Percentiles rank a stretch among this genome's conserved stretches.
Conservation (phyloP, 1,140 invertebrate genomes). For the Platyscapa corneri region DNA sequence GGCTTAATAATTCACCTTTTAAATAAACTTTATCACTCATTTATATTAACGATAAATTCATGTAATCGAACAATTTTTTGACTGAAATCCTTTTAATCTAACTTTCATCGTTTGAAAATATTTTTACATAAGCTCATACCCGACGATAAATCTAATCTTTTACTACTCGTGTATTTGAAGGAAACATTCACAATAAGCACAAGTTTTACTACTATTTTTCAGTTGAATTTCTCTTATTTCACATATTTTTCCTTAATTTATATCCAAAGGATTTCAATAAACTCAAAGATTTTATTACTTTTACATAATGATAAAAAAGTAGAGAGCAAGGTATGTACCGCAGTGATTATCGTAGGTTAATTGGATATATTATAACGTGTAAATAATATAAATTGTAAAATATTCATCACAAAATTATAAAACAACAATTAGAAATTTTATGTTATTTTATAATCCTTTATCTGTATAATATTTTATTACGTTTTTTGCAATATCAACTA, state of each 20-base stretch:
- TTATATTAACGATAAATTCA: neutral
- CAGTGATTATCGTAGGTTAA: neutral
- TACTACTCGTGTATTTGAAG: constrained; percentile 1
- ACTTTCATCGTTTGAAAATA: neutral
- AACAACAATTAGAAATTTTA: neutral
- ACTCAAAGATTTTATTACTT: constrained; percentile 3
- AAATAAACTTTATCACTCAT: neutral
- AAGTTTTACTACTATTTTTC: neutral
- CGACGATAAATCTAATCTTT: constrained; percentile 7
- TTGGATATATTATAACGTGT: neutral
- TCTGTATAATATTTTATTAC: neutral
- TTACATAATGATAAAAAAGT: neutral
- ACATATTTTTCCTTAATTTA: constrained; percentile 11
- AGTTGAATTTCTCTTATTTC: neutral
- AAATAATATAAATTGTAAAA: constrained; percentile 17
- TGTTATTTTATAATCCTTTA: neutral
- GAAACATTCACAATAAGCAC: neutral
- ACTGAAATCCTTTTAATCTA: neutral
- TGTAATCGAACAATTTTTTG: neutral
- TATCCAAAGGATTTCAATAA: constrained; percentile 2
- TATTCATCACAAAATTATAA: neutral
- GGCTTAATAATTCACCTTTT: neutral
- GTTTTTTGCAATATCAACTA: too few relatives aligned
- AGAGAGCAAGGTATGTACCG: neutral
- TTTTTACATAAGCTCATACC: neutral